phyloP scores from a whole-genome alignment of 2,113 vertebrate species.

The Catharus minimus region DNA sequence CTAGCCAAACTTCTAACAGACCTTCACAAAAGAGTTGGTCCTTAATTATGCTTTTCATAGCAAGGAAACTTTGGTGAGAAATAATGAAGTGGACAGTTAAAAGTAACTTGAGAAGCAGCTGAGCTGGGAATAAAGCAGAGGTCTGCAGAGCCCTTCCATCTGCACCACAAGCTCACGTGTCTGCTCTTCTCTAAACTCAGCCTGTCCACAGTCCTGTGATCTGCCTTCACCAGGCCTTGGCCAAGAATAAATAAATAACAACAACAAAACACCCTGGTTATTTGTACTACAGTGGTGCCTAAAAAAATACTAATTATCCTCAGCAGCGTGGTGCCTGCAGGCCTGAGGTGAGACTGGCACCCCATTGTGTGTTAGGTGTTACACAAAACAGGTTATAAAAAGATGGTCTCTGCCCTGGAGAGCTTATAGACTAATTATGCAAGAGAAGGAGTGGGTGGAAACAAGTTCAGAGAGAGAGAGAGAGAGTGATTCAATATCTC shows the following conservation, averaged over 20 bases:
- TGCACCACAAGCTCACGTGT: background rate
- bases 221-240: background rate
- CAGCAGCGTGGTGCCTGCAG: constrained; percentile 7
- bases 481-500: background rate
- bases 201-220: background rate
- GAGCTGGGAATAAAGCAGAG: background rate
- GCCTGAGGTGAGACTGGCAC: constrained; percentile 54
- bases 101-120: background rate
- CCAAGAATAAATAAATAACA: constrained; percentile 46
- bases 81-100: background rate
- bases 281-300: constrained; percentile 46
- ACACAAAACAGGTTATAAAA: constrained; percentile 50
- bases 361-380: constrained; percentile 50
- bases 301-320: constrained; percentile 46
- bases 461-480: constrained; percentile 55
- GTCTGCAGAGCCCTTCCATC: background rate
- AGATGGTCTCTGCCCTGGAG: constrained; percentile 54
- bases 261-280: constrained; percentile 34
- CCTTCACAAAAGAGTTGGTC: background rate
- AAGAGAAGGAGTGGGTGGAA: constrained; percentile 55
- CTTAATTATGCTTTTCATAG: background rate
- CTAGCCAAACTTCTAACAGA: background rate
- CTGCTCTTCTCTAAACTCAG: background rate
- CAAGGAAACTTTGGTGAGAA: background rate
- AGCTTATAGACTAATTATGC: constrained; percentile 35